Base-by-base conservation (phyloP, 2,797 vertebrate species). In the Gila robusta region DNA sequence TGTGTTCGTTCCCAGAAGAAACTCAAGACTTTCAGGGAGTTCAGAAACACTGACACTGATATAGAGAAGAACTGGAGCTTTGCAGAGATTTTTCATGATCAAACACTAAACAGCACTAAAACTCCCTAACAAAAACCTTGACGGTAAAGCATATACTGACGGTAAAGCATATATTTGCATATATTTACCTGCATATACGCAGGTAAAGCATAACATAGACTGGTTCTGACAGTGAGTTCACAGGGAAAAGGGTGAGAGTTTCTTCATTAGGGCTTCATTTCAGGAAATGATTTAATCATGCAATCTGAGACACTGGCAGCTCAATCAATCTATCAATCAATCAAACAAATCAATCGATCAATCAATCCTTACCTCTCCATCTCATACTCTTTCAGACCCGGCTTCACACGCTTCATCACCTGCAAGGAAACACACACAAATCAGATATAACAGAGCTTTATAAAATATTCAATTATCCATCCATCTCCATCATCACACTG, bases 311-410 rank as follows among this genome's bases (percentile, higher is more conserved):
- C 83, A 78, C 54, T 73, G 85, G 54, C 88, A 89, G 89, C 80
- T 87, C 84, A 44, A 71, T 81, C 14, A 32, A 81, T 52, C 14
- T 28, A 81, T 52, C 35, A 35, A 35, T 35, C 35, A 35, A 35
- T 4, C 37, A 35, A 28, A 47, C 44, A 84, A 81, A 81, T 89
- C 76, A 88, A 89, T 82, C 67, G 62, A 2, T 37, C 64, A 12
- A 72, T 59, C 41, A 49, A 28, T 2, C 72, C 91, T 89, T 94
- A 99, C 98, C 98, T 99, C 89, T 99, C 98, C 96, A 99, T 92
- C 94, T 99, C 97, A 79, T 98, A 98, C 91, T 99, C 98, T 59
- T 96, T 96, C 92, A 96, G 95, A 79, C 98, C 97, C 28, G 96
- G 93, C 93, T 90, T 97, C 81, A 98, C 93, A 1, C 95, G 90